Conservation (phyloP, 2,113 vertebrate genomes). For the Fukomys damarensis region DNA sequence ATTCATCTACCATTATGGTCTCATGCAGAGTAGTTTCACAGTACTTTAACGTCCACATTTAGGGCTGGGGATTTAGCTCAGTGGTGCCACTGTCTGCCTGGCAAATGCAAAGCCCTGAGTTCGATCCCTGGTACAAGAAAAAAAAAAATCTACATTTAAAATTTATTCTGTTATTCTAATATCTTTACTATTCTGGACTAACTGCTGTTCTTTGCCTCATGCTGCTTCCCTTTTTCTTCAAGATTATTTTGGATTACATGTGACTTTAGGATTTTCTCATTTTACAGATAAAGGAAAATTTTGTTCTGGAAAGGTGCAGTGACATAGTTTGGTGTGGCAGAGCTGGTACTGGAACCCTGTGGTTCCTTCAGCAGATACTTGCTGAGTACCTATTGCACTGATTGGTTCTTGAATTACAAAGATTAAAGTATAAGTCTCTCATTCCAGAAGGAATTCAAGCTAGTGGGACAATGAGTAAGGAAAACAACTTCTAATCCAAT, state of each 20-base stretch:
- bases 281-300: constrained; percentile 29
- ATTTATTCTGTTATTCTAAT: neutral
- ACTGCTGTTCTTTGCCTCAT: neutral
- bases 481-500: constrained; percentile 8
- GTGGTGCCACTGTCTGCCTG: no score
- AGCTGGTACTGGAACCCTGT: neutral
- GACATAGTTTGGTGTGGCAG: neutral
- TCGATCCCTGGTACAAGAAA: no score
- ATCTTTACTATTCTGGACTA: constrained; percentile 43
- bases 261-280: constrained; percentile 20
- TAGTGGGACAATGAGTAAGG: neutral
- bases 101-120: no score
- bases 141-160: constrained; percentile 9
- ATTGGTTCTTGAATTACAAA: neutral
- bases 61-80: no score
- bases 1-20: neutral
- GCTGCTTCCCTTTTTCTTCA: neutral
- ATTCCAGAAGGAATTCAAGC: neutral
- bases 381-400: neutral
- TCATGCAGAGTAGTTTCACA: neutral
- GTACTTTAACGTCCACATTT: constrained; percentile 13
- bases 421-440: neutral
- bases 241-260: neutral
- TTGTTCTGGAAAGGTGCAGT: neutral
- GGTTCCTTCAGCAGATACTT: neutral